Base-by-base conservation (phyloP, 2,113 vertebrate genomes). In the Tyto alba region DNA sequence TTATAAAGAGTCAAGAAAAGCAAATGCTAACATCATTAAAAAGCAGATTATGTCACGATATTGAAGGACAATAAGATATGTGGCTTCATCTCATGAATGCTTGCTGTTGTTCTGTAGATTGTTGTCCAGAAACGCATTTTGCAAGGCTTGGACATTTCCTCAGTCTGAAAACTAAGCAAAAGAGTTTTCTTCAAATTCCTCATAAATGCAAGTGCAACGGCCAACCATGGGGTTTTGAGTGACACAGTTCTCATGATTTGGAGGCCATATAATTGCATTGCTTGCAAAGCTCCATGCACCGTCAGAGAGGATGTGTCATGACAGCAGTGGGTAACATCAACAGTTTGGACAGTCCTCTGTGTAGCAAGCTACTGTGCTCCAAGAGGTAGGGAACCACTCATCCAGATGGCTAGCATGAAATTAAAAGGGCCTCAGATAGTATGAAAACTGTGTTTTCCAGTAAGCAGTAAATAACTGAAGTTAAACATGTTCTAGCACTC, bases 261-360 rank as follows among this genome's bases (percentile, higher is more conserved):
- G 36, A 75, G 36, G 36, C 20, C 55, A 47, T 23, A 27, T 23
- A 36, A 40, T 48, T 25, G 41, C 13, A 4, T 9, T 27, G 19
- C 30, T 77, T 64, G 22, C 48, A 21, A 22, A 79, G n/a, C 38
- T 59, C n/a, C n/a, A 10, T 22, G n/a, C 26, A 2, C 26, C 53
- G 30, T 57, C 40, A 30, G 63, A 68, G 29, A 64, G 30, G 60
- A 36, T 1, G 1, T 0, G 0, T 69, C 3, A 1, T 71, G 50
- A 19, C 19, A 75, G 23, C 56, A n/a, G 18, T 13, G n/a, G 22
- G 53, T 27, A 62, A 63, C 18, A 25, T 6, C 43, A 56, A 6
- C 16, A 18, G 3, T 12, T 62, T 16, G 9, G 55, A 47, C 43
- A 69, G 45, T 7, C 40, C 2, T 0, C 62, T 53, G 18, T 21